These are phyloP conservation scores for Siniperca knerii DNA, from an alignment of 2,113 vertebrate genomes.

Conservation along the genomic window DNA sequence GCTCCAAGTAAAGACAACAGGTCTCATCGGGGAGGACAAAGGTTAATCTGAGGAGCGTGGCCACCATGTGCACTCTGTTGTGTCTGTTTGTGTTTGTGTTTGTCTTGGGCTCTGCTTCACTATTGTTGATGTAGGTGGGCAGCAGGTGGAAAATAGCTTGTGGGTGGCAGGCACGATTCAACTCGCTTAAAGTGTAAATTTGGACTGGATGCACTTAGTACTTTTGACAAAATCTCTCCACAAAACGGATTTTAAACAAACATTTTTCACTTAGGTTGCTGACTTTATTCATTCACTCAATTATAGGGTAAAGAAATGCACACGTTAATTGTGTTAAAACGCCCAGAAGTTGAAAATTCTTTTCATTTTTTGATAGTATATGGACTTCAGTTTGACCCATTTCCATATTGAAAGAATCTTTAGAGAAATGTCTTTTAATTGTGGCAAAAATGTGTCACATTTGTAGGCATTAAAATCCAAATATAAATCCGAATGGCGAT, in stretches of 20 bases:
- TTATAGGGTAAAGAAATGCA: not conserved
- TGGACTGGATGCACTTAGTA: slow-evolving; percentile 33
- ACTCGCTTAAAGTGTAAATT: slow-evolving; percentile 63
- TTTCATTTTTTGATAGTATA: not conserved
- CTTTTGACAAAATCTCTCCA: slow-evolving; percentile 14
- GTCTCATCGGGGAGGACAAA: slow-evolving; percentile 56
- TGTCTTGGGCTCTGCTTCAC: slow-evolving; percentile 69
- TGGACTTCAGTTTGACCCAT: not conserved
- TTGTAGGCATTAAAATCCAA: slow-evolving; percentile 8
- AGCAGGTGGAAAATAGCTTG: slow-evolving; percentile 78
- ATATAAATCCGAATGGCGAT: slow-evolving; percentile 3
- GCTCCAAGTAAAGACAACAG: slow-evolving; percentile 60
- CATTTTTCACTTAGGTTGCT: not conserved
- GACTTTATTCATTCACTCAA: not conserved
- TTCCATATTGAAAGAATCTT: not conserved
- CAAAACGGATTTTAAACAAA: not conserved
- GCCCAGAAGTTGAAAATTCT: not conserved
- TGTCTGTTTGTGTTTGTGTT: slow-evolving; percentile 69
- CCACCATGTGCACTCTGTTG: slow-evolving; percentile 71
- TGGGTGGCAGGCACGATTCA: slow-evolving; percentile 75
- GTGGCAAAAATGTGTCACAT: not conserved
- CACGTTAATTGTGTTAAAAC: not conserved
- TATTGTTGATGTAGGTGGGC: slow-evolving; percentile 79
- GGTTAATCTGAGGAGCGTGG: slow-evolving; percentile 73
- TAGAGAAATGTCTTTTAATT: not conserved